These are phyloP conservation scores for Ibycter americanus DNA, from an alignment of 2,797 vertebrate genomes.

Conservation along the genomic window DNA sequence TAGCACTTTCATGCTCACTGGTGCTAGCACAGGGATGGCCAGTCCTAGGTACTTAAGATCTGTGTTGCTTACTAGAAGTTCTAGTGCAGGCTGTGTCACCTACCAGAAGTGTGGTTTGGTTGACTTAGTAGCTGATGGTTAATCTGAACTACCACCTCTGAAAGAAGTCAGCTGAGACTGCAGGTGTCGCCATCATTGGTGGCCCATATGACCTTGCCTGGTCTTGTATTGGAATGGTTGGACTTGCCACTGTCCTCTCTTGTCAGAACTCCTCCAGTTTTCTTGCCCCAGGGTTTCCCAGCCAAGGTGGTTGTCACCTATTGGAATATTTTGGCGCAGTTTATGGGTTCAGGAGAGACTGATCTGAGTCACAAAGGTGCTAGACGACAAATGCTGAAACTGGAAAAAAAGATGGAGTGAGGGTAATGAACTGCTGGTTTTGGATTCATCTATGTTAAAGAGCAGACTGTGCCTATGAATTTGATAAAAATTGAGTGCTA, in stretches of 20 bases:
- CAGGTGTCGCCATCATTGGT: background rate
- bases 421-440: background rate
- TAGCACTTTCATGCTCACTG: fast-evolving
- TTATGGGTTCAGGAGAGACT: background rate
- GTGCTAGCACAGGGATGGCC: background rate
- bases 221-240: background rate
- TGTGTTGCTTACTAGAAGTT: background rate
- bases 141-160: background rate
- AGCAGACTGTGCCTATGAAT: background rate
- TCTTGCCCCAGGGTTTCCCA: background rate
- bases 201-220: background rate
- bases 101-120: background rate
- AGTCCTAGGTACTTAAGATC: background rate
- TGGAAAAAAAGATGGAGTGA: background rate
- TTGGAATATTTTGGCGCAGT: background rate
- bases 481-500: background rate
- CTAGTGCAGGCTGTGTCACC: background rate
- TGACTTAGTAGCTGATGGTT: background rate
- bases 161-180: background rate
- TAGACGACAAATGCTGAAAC: background rate
- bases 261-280: background rate
- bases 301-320: background rate
- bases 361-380: background rate
- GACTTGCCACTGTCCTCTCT: background rate
- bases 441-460: background rate